These are phyloP conservation scores for Stenolophus ochropezus DNA, from an alignment of 2,888 invertebrate genomes.

Conservation along the genomic window DNA sequence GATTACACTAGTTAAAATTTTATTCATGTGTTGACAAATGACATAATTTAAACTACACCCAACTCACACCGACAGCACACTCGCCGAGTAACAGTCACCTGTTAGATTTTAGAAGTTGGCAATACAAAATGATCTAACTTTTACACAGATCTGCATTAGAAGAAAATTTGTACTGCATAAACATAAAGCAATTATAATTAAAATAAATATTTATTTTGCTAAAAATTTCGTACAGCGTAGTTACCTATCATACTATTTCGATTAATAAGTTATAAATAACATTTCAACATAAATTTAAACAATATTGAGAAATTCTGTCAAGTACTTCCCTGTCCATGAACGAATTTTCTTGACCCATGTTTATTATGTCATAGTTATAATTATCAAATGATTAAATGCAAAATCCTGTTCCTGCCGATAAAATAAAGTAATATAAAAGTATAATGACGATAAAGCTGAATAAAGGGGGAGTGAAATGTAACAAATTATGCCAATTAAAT, in stretches of 20 bases:
- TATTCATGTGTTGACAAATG: constrained; percentile 9
- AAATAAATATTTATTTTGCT: not conserved
- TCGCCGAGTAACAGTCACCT: not conserved
- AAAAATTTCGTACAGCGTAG: not conserved
- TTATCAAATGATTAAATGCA: not conserved
- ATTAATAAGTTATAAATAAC: not conserved
- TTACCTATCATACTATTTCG: not conserved
- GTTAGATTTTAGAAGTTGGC: constrained; percentile 34
- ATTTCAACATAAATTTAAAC: not conserved
- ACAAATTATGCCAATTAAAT: no score
- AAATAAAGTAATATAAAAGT: not conserved
- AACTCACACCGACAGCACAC: not conserved
- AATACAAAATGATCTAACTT: not conserved
- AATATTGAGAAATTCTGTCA: not conserved
- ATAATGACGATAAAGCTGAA: no score
- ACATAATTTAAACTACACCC: constrained; percentile 16
- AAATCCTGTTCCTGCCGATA: not conserved
- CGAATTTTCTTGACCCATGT: not conserved
- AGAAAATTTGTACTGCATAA: not conserved
- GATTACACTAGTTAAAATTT: constrained; percentile 6
- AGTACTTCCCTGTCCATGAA: not conserved
- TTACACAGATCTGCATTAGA: not conserved
- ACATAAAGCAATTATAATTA: not conserved
- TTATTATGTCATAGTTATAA: constrained; percentile 23
- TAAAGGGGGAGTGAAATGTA: no score